Evolutionary conservation across 2,113 vertebrate genomes (phyloP).

Genomic region (Danionella cerebrum): DNA sequence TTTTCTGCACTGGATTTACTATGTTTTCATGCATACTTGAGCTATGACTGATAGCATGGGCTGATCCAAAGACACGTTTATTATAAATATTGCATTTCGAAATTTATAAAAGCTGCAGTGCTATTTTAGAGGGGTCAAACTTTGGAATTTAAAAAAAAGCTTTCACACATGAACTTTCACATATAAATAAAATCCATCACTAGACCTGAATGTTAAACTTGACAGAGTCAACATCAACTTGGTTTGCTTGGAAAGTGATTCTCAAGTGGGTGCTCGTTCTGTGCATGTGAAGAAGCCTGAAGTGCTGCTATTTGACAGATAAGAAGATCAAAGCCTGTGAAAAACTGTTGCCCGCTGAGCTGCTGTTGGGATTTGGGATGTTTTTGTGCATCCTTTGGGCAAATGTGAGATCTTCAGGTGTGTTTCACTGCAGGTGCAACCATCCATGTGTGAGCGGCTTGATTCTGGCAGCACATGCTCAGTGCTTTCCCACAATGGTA

Average conservation of each 20-base stretch:
- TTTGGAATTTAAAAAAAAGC: neutral
- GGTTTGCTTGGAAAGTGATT: neutral
- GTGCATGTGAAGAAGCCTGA: neutral
- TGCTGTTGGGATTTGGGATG: neutral
- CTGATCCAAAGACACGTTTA: too few relatives aligned
- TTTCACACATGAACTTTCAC: neutral
- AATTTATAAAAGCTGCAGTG: too few relatives aligned
- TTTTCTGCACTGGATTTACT: too few relatives aligned
- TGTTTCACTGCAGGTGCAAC: neutral
- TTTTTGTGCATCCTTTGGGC: neutral
- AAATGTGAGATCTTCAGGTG: neutral
- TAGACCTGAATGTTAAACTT: neutral
- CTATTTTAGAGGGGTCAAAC: too few relatives aligned
- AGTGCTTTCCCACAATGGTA: neutral
- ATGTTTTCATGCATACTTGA: too few relatives aligned
- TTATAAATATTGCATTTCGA: too few relatives aligned
- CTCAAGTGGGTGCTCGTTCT: neutral
- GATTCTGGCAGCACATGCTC: slow-evolving; percentile 5
- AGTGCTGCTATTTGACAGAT: slow-evolving; percentile 11
- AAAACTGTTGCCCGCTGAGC: neutral
- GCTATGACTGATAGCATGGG: too few relatives aligned
- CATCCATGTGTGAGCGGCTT: slow-evolving; percentile 1
- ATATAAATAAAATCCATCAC: too few relatives aligned
- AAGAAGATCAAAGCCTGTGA: neutral
- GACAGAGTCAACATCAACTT: neutral